Conservation (phyloP, 23 tunicate genomes). For the Halocynthia aurantium region DNA sequence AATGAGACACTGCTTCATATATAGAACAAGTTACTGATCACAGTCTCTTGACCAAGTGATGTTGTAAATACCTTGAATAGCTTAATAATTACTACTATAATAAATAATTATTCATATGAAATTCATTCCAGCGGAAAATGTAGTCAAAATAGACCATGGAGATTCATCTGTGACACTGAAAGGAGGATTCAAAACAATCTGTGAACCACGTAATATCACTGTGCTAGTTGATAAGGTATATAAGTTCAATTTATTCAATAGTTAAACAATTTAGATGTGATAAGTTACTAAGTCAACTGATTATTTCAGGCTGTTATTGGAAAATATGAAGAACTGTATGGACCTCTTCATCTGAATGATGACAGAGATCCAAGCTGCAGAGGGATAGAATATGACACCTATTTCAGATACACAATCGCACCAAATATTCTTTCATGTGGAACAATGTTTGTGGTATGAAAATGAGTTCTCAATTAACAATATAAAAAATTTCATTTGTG, state of each 20-base stretch:
- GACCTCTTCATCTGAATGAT: conserved; percentile 78
- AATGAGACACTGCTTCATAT: no score
- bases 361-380: conserved; percentile 27
- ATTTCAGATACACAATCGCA: conserved; percentile 68
- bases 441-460: conserved; percentile 47
- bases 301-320: conserved; percentile 52
- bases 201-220: conserved; percentile 85
- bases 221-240: conserved; percentile 70
- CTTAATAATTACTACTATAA: no score
- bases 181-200: conserved; percentile 55
- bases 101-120: no score
- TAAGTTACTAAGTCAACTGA: background rate
- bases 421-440: conserved; percentile 67
- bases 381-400: conserved; percentile 51
- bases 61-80: no score
- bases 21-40: no score
- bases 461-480: background rate
- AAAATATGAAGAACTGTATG: conserved; percentile 61
- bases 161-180: conserved; percentile 29
- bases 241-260: background rate
- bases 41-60: no score
- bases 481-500: no score
- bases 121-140: background rate
- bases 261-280: background rate
- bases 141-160: conserved; percentile 4